phyloP scores from a whole-genome alignment of 1,140 invertebrate genomes.

The Maconellicoccus hirsutus region DNA sequence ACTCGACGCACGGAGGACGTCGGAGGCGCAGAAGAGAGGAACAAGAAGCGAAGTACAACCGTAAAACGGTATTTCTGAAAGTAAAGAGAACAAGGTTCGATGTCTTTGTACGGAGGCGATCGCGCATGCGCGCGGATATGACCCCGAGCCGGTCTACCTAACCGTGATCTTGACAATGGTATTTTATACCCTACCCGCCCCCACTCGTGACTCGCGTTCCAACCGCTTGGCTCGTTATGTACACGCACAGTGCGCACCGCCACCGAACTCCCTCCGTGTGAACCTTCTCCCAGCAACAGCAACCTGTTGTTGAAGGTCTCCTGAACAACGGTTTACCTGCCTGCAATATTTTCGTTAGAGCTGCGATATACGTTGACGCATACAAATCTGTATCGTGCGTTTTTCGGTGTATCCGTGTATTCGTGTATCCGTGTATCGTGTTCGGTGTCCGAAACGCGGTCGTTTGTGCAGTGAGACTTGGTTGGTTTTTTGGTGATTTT shows the following conservation, averaged over 20 bases:
- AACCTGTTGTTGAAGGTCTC: slow-evolving; percentile 26
- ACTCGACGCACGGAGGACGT: no score
- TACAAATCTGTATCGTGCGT: background rate
- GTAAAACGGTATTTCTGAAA: slow-evolving; percentile 20
- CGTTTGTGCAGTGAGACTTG: slow-evolving; percentile 9
- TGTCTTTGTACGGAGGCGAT: background rate
- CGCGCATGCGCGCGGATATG: slow-evolving; percentile 25
- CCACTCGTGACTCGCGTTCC: background rate
- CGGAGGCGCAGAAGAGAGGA: no score
- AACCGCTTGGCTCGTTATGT: no score
- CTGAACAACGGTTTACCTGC: slow-evolving; percentile 25
- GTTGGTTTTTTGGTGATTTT: no score
- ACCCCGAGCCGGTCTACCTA: slow-evolving; percentile 20
- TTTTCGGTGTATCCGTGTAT: slow-evolving; percentile 1
- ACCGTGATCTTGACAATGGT: slow-evolving; percentile 29
- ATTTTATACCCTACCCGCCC: slow-evolving; percentile 23
- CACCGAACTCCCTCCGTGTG: slow-evolving; percentile 14
- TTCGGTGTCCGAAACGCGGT: background rate
- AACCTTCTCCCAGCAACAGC: slow-evolving; percentile 23
- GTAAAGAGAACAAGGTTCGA: slow-evolving; percentile 22
- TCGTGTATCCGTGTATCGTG: background rate
- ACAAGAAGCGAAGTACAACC: no score
- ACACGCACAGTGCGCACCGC: no score
- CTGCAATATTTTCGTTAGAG: background rate
- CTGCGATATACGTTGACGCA: background rate